Evolutionary conservation across 2,888 invertebrate genomes (phyloP).

Genomic region (Anorthoa munda): DNA sequence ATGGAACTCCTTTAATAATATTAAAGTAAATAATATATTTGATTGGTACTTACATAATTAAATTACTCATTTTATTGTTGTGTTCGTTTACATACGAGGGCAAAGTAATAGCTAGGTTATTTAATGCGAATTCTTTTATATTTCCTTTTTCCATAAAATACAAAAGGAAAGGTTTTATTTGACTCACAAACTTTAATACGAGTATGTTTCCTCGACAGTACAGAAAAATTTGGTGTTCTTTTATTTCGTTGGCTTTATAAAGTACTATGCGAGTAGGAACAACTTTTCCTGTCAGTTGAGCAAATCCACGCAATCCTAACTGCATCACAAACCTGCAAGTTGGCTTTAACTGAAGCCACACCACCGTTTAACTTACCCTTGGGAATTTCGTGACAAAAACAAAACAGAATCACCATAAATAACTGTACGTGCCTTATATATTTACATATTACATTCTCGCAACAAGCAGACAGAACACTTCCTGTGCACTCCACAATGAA

Average conservation of each 20-base stretch:
- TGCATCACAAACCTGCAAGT: conserved; percentile 72
- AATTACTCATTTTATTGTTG: conserved; percentile 11
- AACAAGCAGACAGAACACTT: conserved; percentile 55
- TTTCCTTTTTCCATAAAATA: conserved; percentile 12
- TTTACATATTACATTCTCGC: conserved; percentile 61
- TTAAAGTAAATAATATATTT: conserved; percentile 5
- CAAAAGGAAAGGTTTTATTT: conserved; percentile 34
- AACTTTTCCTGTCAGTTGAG: conserved; percentile 68
- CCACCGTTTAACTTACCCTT: conserved; percentile 64
- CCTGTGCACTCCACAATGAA: conserved; percentile 57
- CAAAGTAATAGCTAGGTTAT: conserved; percentile 23
- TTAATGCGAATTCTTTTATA: conserved; percentile 17
- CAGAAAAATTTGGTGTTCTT: conserved; percentile 37
- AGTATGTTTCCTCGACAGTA: conserved; percentile 27
- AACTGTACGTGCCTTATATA: conserved; percentile 52
- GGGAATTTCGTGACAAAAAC: conserved; percentile 61
- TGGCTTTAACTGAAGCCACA: conserved; percentile 69
- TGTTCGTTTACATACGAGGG: background rate
- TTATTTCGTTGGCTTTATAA: conserved; percentile 55
- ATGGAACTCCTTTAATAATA: background rate
- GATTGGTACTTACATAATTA: conserved; percentile 6
- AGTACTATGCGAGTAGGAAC: conserved; percentile 57
- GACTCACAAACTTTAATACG: conserved; percentile 40
- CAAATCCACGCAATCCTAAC: conserved; percentile 71
- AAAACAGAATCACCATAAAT: conserved; percentile 65